Conservation (phyloP, 1,140 invertebrate genomes). For the Nasonia longicornis region DNA sequence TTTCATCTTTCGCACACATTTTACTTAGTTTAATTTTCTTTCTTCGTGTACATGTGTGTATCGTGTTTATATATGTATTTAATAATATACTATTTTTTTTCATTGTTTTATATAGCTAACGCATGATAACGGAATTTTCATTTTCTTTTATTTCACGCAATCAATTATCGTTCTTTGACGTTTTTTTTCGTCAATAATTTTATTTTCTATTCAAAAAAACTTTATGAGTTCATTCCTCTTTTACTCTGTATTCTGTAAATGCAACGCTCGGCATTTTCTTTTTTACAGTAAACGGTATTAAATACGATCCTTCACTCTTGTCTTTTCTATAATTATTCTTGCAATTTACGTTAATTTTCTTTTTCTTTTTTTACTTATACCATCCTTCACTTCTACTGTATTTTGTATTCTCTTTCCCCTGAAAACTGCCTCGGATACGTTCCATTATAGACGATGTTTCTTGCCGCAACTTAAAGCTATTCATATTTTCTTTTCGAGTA, state of each 20-base stretch:
- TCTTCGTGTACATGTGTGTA: not conserved
- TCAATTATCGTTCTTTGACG: slow-evolving; percentile 30
- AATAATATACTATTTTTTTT: slow-evolving; percentile 39
- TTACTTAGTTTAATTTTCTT: slow-evolving; percentile 29
- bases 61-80: slow-evolving; percentile 19
- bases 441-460: too few relatives aligned
- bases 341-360: slow-evolving; percentile 8
- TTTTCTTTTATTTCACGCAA: slow-evolving; percentile 28
- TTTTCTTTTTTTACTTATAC: slow-evolving; percentile 36
- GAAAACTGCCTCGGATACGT: not conserved
- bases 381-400: slow-evolving; percentile 42
- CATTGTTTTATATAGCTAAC: slow-evolving; percentile 36
- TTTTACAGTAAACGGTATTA: slow-evolving; percentile 30
- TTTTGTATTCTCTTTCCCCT: slow-evolving; percentile 4
- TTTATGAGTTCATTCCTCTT: not conserved
- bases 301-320: slow-evolving; percentile 29
- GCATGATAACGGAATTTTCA: slow-evolving; percentile 19
- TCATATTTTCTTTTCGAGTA: not conserved
- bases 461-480: not conserved
- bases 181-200: not conserved
- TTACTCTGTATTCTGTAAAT: slow-evolving; percentile 8
- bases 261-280: slow-evolving; percentile 4
- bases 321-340: slow-evolving; percentile 38
- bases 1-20: slow-evolving; percentile 15
- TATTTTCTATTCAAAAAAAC: not conserved